phyloP scores from a whole-genome alignment of 2,797 vertebrate genomes.

The Etheostoma perlongum region DNA sequence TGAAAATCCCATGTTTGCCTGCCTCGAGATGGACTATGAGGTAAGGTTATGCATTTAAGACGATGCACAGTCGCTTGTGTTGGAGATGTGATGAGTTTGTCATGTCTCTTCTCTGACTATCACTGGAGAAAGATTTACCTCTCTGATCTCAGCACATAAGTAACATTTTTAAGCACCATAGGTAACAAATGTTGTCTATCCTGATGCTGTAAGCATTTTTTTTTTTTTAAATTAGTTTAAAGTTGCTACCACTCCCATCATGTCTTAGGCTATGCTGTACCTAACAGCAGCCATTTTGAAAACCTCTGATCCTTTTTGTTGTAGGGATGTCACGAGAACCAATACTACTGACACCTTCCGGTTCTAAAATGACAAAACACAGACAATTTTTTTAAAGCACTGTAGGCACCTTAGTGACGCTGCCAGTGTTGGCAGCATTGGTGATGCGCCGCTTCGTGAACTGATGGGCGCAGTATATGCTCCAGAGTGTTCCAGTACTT shows the following conservation, averaged over 20 bases:
- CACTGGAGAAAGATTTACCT: constrained; percentile 68
- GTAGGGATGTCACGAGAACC: too few relatives aligned
- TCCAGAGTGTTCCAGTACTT: too few relatives aligned
- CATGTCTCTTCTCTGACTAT: constrained; percentile 82
- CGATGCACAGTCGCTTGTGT: neutral
- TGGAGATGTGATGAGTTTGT: constrained; percentile 71
- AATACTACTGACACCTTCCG: too few relatives aligned
- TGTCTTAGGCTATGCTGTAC: neutral
- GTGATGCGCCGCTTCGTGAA: too few relatives aligned
- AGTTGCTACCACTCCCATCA: neutral
- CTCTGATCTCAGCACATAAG: constrained; percentile 60
- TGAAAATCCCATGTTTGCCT: constrained; percentile 99
- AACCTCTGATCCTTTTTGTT: neutral
- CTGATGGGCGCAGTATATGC: too few relatives aligned
- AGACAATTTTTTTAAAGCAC: too few relatives aligned
- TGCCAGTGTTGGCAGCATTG: too few relatives aligned
- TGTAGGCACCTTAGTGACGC: too few relatives aligned
- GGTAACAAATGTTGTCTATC: neutral
- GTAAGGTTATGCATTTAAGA: constrained; percentile 70
- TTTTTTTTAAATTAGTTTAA: neutral
- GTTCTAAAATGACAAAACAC: too few relatives aligned
- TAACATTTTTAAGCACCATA: neutral
- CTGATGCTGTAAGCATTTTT: neutral
- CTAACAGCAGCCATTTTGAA: neutral
- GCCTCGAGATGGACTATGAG: constrained; percentile 99